Evolutionary conservation across 2,113 vertebrate genomes (phyloP).

Genomic region (Halcyon malimbica): DNA sequence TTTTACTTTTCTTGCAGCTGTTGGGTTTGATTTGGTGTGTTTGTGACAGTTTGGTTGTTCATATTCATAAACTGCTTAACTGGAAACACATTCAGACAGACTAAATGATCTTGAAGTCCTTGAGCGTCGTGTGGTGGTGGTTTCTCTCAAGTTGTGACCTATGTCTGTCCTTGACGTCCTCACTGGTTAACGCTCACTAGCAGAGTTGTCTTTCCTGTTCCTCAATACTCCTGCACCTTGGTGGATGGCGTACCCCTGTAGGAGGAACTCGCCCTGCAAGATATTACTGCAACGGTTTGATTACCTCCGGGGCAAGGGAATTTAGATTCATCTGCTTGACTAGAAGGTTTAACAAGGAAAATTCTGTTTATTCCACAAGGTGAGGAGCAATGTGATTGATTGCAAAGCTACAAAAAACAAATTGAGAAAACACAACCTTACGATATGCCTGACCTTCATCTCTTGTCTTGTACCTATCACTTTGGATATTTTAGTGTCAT

Average conservation of each 20-base stretch:
- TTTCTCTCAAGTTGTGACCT: background rate
- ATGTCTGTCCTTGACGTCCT: background rate
- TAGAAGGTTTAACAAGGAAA: background rate
- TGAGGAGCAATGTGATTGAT: background rate
- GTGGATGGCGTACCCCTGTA: rapidly evolving
- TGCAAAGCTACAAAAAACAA: background rate
- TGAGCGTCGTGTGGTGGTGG: background rate
- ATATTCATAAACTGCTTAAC: background rate
- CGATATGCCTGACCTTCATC: background rate
- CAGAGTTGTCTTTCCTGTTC: background rate
- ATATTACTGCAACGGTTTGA: background rate
- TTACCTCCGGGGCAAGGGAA: background rate
- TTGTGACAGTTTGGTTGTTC: background rate
- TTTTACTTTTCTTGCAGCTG: background rate
- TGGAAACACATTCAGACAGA: background rate
- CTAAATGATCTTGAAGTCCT: background rate
- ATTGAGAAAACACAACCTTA: too few relatives aligned
- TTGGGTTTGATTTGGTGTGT: background rate
- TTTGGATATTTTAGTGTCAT: background rate
- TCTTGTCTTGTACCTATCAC: background rate
- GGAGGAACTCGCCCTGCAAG: background rate
- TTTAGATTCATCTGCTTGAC: background rate
- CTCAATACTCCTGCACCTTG: background rate
- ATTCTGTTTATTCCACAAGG: background rate
- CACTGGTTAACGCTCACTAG: background rate